Evolutionary conservation across 92 coral and sea anemone species (phyloP).

Genomic region (Zoanthus gigantus): DNA sequence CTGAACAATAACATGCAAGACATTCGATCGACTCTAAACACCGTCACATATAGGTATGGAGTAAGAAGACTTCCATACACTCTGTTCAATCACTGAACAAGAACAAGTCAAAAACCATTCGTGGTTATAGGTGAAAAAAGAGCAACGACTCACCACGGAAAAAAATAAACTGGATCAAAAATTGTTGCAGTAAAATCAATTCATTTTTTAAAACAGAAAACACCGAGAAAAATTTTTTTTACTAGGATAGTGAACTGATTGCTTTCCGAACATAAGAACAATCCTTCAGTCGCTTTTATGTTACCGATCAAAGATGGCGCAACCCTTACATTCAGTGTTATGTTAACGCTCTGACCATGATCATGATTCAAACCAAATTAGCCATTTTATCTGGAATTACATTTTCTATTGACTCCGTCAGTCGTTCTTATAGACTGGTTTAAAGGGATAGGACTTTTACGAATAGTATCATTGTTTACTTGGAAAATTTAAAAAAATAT

Average conservation of each 20-base stretch:
- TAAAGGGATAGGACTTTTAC: too few relatives aligned
- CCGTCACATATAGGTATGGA: too few relatives aligned
- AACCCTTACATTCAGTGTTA: not conserved
- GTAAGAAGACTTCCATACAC: too few relatives aligned
- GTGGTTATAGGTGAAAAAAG: too few relatives aligned
- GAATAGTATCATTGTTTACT: not conserved
- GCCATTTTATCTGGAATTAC: not conserved
- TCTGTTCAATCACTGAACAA: too few relatives aligned
- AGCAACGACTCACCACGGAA: too few relatives aligned
- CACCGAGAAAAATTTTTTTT: not conserved
- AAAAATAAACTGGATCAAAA: not conserved
- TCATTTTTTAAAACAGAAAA: not conserved
- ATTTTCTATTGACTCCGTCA: not conserved
- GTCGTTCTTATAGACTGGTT: too few relatives aligned
- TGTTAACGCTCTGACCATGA: not conserved
- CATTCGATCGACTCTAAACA: too few relatives aligned
- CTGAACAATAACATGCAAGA: too few relatives aligned
- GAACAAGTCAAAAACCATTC: too few relatives aligned
- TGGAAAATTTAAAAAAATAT: not conserved
- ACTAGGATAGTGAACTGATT: not conserved
- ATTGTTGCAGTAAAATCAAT: not conserved
- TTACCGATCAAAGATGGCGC: not conserved
- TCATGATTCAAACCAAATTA: not conserved
- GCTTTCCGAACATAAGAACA: not conserved
- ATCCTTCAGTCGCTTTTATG: not conserved